phyloP scores from a whole-genome alignment of 2,113 vertebrate genomes.

The Notiomystis cincta region DNA sequence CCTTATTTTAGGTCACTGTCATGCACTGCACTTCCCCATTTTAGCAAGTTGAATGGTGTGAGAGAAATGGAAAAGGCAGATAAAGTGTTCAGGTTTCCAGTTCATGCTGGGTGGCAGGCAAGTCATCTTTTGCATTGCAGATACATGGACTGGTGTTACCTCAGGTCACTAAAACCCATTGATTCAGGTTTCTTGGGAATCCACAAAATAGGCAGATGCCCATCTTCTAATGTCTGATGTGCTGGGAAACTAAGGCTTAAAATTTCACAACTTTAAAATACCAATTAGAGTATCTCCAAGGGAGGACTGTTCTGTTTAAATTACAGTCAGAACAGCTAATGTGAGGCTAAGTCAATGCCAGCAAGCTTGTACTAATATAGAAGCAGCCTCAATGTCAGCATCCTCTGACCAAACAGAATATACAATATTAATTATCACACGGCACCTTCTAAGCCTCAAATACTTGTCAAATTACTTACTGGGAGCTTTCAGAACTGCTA shows the following conservation, averaged over 20 bases:
- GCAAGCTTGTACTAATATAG: neutral
- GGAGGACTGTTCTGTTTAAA: neutral
- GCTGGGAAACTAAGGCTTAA: neutral
- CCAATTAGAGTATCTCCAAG: neutral
- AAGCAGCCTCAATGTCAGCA: neutral
- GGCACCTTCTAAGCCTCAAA: neutral
- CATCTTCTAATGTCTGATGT: neutral
- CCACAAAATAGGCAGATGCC: neutral
- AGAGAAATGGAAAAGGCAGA: neutral
- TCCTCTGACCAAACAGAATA: neutral
- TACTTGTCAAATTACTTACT: neutral
- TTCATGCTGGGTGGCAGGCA: neutral
- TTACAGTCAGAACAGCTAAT: neutral
- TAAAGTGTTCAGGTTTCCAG: neutral
- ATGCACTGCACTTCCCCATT: neutral
- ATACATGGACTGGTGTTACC: neutral
- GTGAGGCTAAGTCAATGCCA: neutral
- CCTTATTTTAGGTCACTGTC: conserved; percentile 37
- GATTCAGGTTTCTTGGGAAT: neutral
- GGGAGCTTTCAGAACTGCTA: neutral
- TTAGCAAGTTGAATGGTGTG: neutral
- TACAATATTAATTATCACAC: neutral
- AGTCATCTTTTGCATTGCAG: neutral
- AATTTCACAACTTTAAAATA: neutral
- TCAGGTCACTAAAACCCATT: neutral